These are phyloP conservation scores for Dendrocincla tyrannina DNA, from an alignment of 2,797 vertebrate genomes.

Conservation along the genomic window DNA sequence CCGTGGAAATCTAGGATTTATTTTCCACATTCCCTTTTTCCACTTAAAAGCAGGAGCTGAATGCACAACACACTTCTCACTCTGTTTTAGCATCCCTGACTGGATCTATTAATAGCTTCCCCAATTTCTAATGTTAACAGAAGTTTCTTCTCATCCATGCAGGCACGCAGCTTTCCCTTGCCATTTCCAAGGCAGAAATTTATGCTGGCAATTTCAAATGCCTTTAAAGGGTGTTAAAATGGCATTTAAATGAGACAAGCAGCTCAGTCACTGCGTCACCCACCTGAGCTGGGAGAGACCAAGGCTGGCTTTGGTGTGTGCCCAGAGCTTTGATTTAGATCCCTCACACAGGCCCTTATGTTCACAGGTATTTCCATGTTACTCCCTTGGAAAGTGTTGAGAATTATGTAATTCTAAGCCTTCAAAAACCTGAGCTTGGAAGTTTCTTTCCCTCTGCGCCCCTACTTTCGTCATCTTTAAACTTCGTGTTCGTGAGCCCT, in stretches of 20 bases:
- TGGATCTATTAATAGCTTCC: not conserved
- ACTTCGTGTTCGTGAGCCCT: not conserved
- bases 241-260: not conserved
- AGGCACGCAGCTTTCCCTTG: not conserved
- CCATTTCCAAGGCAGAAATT: not conserved
- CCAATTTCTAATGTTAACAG: not conserved
- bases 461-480: not conserved
- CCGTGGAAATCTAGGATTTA: conserved; percentile 6
- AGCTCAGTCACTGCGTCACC: not conserved
- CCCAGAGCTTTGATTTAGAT: not conserved
- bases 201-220: not conserved
- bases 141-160: not conserved
- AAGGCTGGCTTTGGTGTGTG: not conserved
- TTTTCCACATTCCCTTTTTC: not conserved
- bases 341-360: not conserved
- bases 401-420: not conserved
- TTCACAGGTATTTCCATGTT: not conserved
- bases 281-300: not conserved
- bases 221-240: not conserved
- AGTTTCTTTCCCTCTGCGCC: not conserved
- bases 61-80: not conserved
- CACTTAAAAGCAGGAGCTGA: not conserved
- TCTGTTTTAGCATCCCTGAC: not conserved
- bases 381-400: not conserved
- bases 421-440: not conserved